phyloP scores from a whole-genome alignment of 2,113 vertebrate species.

The Poecile atricapillus region DNA sequence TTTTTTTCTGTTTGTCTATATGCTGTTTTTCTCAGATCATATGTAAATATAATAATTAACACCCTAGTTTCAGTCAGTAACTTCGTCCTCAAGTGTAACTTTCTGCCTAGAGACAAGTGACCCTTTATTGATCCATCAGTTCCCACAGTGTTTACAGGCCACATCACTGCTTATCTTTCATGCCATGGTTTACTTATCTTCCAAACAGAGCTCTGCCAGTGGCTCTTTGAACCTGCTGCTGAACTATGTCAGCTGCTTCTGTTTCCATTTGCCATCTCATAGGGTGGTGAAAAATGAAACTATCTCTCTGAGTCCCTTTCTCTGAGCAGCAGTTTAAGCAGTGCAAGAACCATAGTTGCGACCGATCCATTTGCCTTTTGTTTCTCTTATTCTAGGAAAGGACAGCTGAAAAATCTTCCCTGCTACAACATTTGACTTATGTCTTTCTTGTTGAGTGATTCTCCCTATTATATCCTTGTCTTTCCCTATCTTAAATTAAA shows the following conservation, averaged over 20 bases:
- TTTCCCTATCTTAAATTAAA: conserved; percentile 25
- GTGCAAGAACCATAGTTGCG: not conserved
- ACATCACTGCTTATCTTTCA: not conserved
- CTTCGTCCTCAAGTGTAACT: not conserved
- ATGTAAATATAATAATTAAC: not conserved
- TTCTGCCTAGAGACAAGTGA: not conserved
- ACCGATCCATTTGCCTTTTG: not conserved
- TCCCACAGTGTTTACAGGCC: not conserved
- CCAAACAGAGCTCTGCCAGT: not conserved
- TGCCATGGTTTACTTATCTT: not conserved
- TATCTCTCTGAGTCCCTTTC: accelerated
- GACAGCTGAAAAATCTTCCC: not conserved
- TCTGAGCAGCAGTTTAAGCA: not conserved
- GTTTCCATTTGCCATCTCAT: not conserved
- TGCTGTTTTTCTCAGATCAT: not conserved
- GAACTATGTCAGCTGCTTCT: not conserved
- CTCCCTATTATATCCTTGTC: not conserved
- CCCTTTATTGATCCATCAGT: not conserved
- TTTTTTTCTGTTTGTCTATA: not conserved
- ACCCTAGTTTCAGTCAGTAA: not conserved
- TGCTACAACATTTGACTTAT: not conserved
- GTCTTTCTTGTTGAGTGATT: conserved; percentile 13
- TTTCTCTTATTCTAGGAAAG: not conserved
- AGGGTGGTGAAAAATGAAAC: not conserved
- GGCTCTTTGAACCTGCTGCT: not conserved